Evolutionary conservation across 1,140 invertebrate species (phyloP).

Genomic region (Drosophila pectinifera): DNA sequence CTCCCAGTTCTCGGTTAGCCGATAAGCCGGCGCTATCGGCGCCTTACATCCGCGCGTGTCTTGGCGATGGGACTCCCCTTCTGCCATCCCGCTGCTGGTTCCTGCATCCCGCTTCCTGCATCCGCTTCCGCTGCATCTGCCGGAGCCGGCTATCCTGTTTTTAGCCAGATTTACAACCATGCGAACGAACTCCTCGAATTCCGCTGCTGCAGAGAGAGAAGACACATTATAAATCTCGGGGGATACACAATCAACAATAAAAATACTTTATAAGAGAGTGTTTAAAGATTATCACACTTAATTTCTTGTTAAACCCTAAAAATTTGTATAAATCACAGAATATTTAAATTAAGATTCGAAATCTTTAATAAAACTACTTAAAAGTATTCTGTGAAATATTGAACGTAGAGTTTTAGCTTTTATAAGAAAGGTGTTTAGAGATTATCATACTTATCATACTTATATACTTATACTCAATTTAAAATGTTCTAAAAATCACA

Average conservation of each 20-base stretch:
- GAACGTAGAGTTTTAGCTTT: too few species aligned
- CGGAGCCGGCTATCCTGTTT: slow-evolving; percentile 73
- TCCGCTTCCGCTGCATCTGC: slow-evolving; percentile 75
- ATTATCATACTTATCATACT: too few species aligned
- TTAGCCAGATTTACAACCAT: slow-evolving; percentile 70
- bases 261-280: too few species aligned
- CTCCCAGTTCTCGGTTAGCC: slow-evolving; percentile 29
- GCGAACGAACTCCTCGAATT: slow-evolving; percentile 61
- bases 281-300: too few species aligned
- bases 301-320: too few species aligned
- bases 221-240: too few species aligned
- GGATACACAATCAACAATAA: too few species aligned
- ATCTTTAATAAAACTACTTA: not conserved
- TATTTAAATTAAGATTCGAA: not conserved
- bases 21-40: slow-evolving; percentile 77
- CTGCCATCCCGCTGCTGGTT: slow-evolving; percentile 12
- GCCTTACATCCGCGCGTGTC: slow-evolving; percentile 59
- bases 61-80: slow-evolving; percentile 28
- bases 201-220: slow-evolving; percentile 7
- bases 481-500: too few species aligned
- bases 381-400: not conserved
- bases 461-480: too few species aligned
- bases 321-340: too few species aligned
- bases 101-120: slow-evolving; percentile 48
- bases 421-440: not conserved